A percentile compares a stretch with the other conserved stretches of the same genome.
These are phyloP conservation scores for Synanthedon myopaeformis DNA, from an alignment of 2,888 invertebrate genomes.

Conservation along the genomic window DNA sequence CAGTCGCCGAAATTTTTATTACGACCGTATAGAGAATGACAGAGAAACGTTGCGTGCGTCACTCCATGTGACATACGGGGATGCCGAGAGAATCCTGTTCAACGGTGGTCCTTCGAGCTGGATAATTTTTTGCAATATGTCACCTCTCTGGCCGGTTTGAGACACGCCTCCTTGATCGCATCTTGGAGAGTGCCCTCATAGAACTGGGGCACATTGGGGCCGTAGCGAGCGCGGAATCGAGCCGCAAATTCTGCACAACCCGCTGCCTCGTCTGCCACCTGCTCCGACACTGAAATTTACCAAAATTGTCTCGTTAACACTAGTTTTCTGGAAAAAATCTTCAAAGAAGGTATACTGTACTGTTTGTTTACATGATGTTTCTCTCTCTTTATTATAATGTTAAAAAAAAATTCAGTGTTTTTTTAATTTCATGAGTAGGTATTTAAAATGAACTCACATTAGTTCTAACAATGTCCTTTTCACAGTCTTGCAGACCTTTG, in stretches of 20 bases:
- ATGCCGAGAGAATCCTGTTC: too few relatives aligned
- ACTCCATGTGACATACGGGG: too few relatives aligned
- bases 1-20: too few relatives aligned
- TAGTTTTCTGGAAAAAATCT: not conserved
- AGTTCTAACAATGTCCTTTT: not conserved
- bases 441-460: slow-evolving; percentile 3
- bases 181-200: slow-evolving; percentile 92
- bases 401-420: too few relatives aligned
- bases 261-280: slow-evolving; percentile 85
- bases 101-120: too few relatives aligned
- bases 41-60: too few relatives aligned
- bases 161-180: slow-evolving; percentile 90
- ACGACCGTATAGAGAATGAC: too few relatives aligned
- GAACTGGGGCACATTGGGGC: slow-evolving; percentile 88
- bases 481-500: too few relatives aligned
- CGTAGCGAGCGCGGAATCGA: slow-evolving; percentile 88
- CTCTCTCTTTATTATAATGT: not conserved
- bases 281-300: slow-evolving; percentile 81
- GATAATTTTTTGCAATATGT: not conserved
- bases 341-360: too few relatives aligned
- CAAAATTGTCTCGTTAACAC: not conserved
- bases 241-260: slow-evolving; percentile 89
- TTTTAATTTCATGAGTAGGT: not conserved
- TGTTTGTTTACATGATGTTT: not conserved
- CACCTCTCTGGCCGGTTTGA: slow-evolving; percentile 91